Conservation (phyloP, 2,888 invertebrate species). For the Drosophila paranaensis region DNA sequence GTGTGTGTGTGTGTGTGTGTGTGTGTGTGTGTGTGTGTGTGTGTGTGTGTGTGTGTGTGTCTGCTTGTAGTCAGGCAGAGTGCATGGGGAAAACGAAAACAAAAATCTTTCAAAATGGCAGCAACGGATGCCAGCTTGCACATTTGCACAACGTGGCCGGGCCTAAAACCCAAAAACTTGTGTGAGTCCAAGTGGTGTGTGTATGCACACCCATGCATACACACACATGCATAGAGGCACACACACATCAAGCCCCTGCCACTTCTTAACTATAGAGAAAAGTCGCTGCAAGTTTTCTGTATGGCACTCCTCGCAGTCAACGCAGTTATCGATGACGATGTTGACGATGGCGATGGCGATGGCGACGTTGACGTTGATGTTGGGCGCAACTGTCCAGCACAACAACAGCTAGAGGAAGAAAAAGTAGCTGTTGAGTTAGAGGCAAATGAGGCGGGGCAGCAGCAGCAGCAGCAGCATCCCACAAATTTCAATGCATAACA, state of each 20-base stretch:
- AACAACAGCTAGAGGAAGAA: slow-evolving; percentile 23
- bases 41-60: slow-evolving; percentile 6
- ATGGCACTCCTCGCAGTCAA: slow-evolving; percentile 23
- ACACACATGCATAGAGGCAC: background rate
- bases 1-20: slow-evolving; percentile 26
- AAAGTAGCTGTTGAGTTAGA: background rate
- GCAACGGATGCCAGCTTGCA: slow-evolving; percentile 80
- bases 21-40: slow-evolving; percentile 4
- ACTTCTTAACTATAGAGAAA: slow-evolving; percentile 25
- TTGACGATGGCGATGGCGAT: slow-evolving; percentile 39
- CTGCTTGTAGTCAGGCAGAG: slow-evolving; percentile 44
- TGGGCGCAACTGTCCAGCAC: slow-evolving; percentile 20
- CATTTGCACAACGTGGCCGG: slow-evolving; percentile 76
- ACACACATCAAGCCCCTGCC: background rate
- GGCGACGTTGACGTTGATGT: slow-evolving; percentile 21
- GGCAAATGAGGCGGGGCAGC: background rate
- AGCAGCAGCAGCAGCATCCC: background rate
- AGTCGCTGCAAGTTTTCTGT: slow-evolving; percentile 63
- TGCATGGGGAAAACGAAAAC: slow-evolving; percentile 70
- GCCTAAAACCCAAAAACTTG: slow-evolving; percentile 35
- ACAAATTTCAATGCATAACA: slow-evolving; percentile 72
- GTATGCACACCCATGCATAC: background rate
- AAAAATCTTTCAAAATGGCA: slow-evolving; percentile 77
- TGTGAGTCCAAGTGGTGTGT: slow-evolving; percentile 12
- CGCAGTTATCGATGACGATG: slow-evolving; percentile 70